phyloP scores from a whole-genome alignment of 2,888 invertebrate species.

The Archips xylosteana region DNA sequence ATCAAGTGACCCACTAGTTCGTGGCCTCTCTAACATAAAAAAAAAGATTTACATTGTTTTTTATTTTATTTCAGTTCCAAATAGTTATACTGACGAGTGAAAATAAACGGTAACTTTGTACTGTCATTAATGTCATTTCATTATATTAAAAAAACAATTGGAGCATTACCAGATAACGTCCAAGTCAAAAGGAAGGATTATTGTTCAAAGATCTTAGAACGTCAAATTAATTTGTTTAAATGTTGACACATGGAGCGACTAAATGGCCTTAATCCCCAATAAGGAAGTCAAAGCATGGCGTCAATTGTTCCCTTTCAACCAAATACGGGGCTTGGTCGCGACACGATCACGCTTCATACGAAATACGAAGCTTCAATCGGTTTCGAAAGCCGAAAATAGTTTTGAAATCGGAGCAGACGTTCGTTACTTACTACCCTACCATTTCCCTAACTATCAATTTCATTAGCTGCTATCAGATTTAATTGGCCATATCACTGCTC shows the following conservation, averaged over 20 bases:
- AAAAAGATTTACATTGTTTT: no score
- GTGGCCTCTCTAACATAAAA: no score
- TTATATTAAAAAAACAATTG: no score
- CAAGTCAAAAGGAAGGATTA: no score
- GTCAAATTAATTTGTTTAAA: not conserved
- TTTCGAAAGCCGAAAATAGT: constrained; percentile 29
- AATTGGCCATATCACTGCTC: constrained; percentile 35
- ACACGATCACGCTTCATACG: not conserved
- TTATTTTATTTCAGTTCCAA: no score
- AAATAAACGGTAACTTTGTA: no score
- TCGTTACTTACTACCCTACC: constrained; percentile 8
- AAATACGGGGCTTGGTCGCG: not conserved
- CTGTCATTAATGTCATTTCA: no score
- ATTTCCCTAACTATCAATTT: constrained; percentile 27
- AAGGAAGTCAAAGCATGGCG: constrained; percentile 12
- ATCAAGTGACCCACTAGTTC: no score
- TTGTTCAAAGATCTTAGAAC: not conserved
- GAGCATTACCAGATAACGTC: no score
- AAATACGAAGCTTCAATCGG: constrained; percentile 9
- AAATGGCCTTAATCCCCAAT: not conserved
- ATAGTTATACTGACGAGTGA: no score
- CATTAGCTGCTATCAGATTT: constrained; percentile 30
- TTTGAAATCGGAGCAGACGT: constrained; percentile 20
- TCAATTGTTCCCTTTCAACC: constrained; percentile 2
- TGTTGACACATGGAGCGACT: not conserved